These are phyloP conservation scores for Coregonus ussuriensis DNA, from an alignment of 2,797 vertebrate species.

Conservation along the genomic window DNA sequence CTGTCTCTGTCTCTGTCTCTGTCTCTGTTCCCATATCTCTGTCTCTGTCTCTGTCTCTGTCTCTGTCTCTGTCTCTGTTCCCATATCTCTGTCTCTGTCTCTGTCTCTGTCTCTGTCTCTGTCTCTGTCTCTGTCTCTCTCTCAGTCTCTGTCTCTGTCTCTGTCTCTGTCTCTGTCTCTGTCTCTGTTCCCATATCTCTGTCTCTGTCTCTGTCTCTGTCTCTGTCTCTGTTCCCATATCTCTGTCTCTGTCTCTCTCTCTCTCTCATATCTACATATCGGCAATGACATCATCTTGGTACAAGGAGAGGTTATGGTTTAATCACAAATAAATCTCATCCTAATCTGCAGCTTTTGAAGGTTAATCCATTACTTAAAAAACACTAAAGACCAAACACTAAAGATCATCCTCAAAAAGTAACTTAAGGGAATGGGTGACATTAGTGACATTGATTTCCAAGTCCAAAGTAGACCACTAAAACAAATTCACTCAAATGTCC, in stretches of 20 bases:
- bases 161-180: too few species aligned
- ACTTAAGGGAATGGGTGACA: neutral
- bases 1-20: too few species aligned
- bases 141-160: too few species aligned
- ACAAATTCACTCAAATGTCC: neutral
- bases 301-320: neutral
- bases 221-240: neutral
- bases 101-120: too few species aligned
- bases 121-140: too few species aligned
- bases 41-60: too few species aligned
- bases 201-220: neutral
- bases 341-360: neutral
- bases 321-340: neutral
- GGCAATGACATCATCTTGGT: neutral
- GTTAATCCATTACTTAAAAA: neutral
- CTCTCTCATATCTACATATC: neutral
- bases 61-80: neutral
- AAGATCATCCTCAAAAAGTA: neutral
- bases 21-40: neutral
- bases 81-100: too few species aligned
- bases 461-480: neutral
- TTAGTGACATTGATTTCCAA: neutral
- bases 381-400: neutral
- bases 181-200: too few species aligned
- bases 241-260: neutral